These are phyloP conservation scores for Hyles vespertilio DNA, from an alignment of 1,140 invertebrate genomes.

Conservation along the genomic window DNA sequence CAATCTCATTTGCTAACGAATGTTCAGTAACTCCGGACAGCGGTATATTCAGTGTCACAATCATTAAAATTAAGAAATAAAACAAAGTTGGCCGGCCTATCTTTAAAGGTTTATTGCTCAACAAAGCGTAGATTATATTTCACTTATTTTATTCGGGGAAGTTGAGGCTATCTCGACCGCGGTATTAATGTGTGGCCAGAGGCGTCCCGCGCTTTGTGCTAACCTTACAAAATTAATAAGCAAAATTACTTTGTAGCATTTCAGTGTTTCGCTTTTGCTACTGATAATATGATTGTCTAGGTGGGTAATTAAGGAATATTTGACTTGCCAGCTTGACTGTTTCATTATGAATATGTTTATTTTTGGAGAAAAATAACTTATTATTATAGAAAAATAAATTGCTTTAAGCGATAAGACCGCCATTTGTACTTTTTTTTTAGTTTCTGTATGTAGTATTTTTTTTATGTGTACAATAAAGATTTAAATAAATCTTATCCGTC, in stretches of 20 bases:
- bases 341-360: not conserved
- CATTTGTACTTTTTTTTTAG: no score
- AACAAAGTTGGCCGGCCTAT: constrained; percentile 14
- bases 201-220: not conserved
- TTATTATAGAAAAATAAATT: no score
- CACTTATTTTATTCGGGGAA: constrained; percentile 27
- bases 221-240: not conserved
- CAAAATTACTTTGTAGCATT: not conserved
- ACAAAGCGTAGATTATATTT: constrained; percentile 29
- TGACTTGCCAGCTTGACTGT: not conserved
- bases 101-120: constrained; percentile 17
- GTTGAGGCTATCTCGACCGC: constrained; percentile 11
- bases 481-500: no score
- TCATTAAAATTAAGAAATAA: constrained; percentile 16
- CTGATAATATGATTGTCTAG: not conserved
- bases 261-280: not conserved
- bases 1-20: no score
- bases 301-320: not conserved
- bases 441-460: no score
- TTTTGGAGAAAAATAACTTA: not conserved
- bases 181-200: constrained; percentile 20
- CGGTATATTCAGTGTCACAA: not conserved
- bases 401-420: no score
- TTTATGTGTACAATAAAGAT: no score
- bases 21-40: not conserved